These are phyloP conservation scores for Unio pictorum DNA, from an alignment of 2,888 invertebrate genomes.

Conservation along the genomic window DNA sequence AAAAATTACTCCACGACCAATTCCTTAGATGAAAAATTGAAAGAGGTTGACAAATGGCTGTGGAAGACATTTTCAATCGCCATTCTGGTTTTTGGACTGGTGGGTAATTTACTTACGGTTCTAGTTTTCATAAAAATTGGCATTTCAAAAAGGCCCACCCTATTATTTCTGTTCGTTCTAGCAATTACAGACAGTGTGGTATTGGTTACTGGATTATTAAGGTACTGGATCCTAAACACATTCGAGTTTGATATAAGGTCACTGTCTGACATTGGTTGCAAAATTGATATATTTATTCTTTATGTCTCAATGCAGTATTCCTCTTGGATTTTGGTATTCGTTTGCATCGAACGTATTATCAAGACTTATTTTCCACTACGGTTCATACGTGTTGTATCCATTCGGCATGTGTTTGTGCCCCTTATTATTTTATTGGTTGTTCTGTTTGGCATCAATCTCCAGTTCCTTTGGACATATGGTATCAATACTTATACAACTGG, in stretches of 20 bases:
- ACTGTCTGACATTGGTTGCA: conserved; percentile 35
- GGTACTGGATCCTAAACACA: conserved; percentile 33
- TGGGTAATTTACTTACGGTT: conserved; percentile 39
- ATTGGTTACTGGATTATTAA: conserved; percentile 27
- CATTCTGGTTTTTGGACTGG: conserved; percentile 34
- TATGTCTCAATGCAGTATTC: conserved; percentile 47
- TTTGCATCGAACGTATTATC: conserved; percentile 34
- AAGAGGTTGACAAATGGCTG: conserved; percentile 8
- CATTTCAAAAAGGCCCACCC: conserved; percentile 32
- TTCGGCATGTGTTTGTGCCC: conserved; percentile 20
- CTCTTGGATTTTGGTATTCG: conserved; percentile 47
- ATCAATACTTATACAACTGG: conserved; percentile 26
- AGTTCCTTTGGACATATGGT: conserved; percentile 48
- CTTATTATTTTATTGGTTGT: conserved; percentile 18
- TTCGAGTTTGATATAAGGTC: conserved; percentile 27
- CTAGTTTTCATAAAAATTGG: conserved; percentile 29
- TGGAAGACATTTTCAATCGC: conserved; percentile 39
- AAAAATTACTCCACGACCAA: no score
- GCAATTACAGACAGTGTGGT: conserved; percentile 40
- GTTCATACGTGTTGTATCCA: conserved; percentile 16
- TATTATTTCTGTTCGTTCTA: conserved; percentile 32
- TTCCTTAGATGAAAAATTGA: no score
- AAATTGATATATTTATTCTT: conserved; percentile 37
- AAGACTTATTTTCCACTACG: conserved; percentile 33
- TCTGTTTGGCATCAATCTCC: conserved; percentile 17